Percentiles rank a stretch among this genome's conserved stretches.
Evolutionary conservation across 1,140 invertebrate genomes (phyloP).

Genomic region (Papilio dardanus): DNA sequence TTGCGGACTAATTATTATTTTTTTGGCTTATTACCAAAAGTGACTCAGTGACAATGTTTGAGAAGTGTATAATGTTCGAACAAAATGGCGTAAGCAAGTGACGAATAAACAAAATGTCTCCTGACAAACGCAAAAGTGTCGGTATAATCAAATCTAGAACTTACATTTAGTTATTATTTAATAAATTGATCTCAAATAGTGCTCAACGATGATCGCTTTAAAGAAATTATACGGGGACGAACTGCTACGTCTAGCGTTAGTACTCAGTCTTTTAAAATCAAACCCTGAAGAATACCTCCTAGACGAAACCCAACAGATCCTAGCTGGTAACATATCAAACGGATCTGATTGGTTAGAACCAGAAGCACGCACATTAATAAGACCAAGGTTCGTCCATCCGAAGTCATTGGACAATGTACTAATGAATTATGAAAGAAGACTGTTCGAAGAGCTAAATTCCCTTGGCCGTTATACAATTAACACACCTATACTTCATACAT

Average conservation of each 20-base stretch:
- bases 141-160: slow-evolving; percentile 54
- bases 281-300: slow-evolving; percentile 87
- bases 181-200: slow-evolving; percentile 74
- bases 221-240: slow-evolving; percentile 91
- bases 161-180: slow-evolving; percentile 49
- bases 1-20: slow-evolving; percentile 34
- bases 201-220: slow-evolving; percentile 86
- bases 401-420: slow-evolving; percentile 89
- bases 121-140: slow-evolving; percentile 70
- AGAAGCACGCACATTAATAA: slow-evolving; percentile 80
- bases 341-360: slow-evolving; percentile 86
- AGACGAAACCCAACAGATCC: slow-evolving; percentile 77
- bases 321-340: slow-evolving; percentile 84
- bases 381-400: slow-evolving; percentile 86
- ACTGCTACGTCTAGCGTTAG: slow-evolving; percentile 89
- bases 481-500: slow-evolving; percentile 73
- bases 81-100: slow-evolving; percentile 51
- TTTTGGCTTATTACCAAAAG: slow-evolving; percentile 55
- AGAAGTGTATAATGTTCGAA: slow-evolving; percentile 49
- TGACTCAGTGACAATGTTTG: slow-evolving; percentile 63
- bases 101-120: slow-evolving; percentile 70
- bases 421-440: slow-evolving; percentile 87
- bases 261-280: slow-evolving; percentile 89
- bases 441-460: slow-evolving; percentile 90
- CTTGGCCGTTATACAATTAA: slow-evolving; percentile 79